Evolutionary conservation across 2,797 vertebrate genomes (phyloP).

Genomic region (Falco columbarius): DNA sequence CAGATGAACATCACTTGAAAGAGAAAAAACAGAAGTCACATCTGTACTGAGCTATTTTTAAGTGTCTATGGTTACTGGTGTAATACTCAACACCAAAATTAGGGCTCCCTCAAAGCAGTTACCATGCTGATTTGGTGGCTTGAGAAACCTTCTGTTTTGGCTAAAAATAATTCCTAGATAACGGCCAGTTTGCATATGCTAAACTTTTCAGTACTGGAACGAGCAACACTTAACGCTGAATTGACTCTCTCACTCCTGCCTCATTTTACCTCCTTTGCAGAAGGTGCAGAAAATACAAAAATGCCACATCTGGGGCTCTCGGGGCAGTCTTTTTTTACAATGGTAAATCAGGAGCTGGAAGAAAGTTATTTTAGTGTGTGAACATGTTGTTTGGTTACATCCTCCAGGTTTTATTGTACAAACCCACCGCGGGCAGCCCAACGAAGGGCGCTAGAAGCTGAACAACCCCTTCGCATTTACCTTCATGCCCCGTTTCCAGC

Average conservation of each 20-base stretch:
- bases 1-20: conserved; percentile 26
- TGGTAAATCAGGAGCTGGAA: rapidly evolving
- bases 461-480: rapidly evolving
- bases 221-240: background rate
- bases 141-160: conserved; percentile 51
- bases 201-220: conserved; percentile 16
- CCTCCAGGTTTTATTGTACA: background rate
- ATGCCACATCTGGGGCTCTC: rapidly evolving
- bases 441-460: rapidly evolving
- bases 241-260: background rate
- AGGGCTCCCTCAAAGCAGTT: conserved; percentile 37
- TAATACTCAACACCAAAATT: conserved; percentile 24
- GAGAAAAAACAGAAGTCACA: conserved; percentile 45
- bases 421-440: rapidly evolving
- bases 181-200: background rate
- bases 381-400: background rate
- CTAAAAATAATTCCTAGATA: conserved; percentile 70
- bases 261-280: background rate
- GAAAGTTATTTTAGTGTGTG: background rate
- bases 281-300: background rate
- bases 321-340: background rate
- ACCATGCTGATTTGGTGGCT: conserved; percentile 28
- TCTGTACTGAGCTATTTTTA: conserved; percentile 62
- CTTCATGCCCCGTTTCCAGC: rapidly evolving
- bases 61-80: conserved; percentile 41